A percentile compares a stretch with the other conserved stretches of the same genome.
phyloP scores from a whole-genome alignment of 2,888 invertebrate genomes.

The Hipparchia sbordonii region DNA sequence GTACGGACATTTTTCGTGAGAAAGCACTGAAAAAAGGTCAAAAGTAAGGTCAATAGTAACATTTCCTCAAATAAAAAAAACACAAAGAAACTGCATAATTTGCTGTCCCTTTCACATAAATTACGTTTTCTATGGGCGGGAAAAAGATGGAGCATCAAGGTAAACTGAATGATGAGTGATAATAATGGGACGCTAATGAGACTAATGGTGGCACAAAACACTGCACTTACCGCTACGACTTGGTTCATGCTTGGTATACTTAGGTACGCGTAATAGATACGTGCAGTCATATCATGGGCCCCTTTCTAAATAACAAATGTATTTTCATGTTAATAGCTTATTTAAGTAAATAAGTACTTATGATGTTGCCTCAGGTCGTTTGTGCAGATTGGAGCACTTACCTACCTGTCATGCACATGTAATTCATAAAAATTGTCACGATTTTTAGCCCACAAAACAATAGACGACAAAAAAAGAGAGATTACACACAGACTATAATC shows the following conservation, averaged over 20 bases:
- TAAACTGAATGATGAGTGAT: conserved; percentile 51
- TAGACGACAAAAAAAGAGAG: no score
- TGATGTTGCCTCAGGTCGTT: no score
- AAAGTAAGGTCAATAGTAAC: not conserved
- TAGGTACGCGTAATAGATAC: not conserved
- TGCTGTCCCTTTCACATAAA: not conserved
- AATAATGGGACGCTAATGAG: conserved; percentile 57
- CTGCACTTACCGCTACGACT: conserved; percentile 33
- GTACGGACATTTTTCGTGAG: not conserved
- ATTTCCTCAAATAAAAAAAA: not conserved
- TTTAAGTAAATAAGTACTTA: no score
- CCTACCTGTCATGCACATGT: no score
- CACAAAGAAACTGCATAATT: not conserved
- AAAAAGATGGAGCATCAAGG: conserved; percentile 8
- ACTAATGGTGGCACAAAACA: conserved; percentile 53
- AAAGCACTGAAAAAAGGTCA: not conserved
- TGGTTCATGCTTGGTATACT: conserved; percentile 3
- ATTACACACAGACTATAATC: no score
- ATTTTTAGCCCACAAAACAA: no score
- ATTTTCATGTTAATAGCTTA: no score
- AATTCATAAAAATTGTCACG: no score
- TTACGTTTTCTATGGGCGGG: not conserved
- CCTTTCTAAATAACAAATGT: not conserved
- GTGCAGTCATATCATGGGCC: not conserved
- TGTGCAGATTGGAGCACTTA: no score